Evolutionary conservation across 1,140 invertebrate genomes (phyloP), one percentile per base, ranked within the genome.

Genomic region (Calosoma granatense): DNA sequence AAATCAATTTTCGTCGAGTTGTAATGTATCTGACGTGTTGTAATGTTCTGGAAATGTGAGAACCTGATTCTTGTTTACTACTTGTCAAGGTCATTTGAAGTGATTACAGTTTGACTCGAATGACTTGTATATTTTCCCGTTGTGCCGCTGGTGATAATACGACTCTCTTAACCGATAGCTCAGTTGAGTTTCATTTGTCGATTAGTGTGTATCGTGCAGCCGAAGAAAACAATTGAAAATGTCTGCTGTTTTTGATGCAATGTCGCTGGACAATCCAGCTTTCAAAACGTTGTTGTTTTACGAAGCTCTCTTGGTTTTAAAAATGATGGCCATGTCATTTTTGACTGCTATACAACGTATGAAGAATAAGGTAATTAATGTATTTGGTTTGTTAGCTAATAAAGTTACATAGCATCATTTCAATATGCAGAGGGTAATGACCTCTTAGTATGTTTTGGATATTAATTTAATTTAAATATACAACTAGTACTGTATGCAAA

Each of bases 221-320:
- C n/a, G n/a, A n/a, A n/a, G n/a, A n/a, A 36, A 36, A 9, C n/a
- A 9, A 36, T n/a, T n/a, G 26, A 36, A 36, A 36, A 36, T 36
- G 26, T 9, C 26, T 36, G 26, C 26, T 36, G 26, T 36, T 36
- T 36, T 36, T 36, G 26, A 36, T 6, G 26, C 26, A 15, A 54
- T 73, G 43, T 56, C 61, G 3, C 51, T 72, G 20, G 59, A 70
- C 17, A 72, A 76, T 57, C 69, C 72, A 2, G 64, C 71, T 0
- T 74, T 80, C 19, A 64, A 71, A 43, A 69, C 72, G 3, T 81
- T 73, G 60, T 74, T 76, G 1, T 70, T 78, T 52, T 78, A 78
- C 61, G 71, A 74, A 1, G 73, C 70, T 1, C 68, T 83, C 39
- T 64, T 82, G 20, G 69, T 76, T 14, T 20, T 81, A 2, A 83